Evolutionary conservation across 1,140 invertebrate species (phyloP), one percentile per base, ranked within the genome.

Genomic region (Anagrus nilaparvatae): DNA sequence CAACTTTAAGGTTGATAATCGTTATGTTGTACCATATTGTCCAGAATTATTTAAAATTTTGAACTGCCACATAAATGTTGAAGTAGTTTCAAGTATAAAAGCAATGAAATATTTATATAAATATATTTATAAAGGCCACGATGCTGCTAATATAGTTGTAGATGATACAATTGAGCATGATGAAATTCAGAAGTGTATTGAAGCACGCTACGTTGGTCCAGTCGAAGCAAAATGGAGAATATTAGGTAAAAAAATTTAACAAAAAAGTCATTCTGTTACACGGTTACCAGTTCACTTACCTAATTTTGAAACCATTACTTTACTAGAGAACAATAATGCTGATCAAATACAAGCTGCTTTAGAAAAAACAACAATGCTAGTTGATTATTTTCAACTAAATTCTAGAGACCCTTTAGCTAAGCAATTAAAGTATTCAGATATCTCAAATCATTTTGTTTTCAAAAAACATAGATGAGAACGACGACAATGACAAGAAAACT

Each of bases 401-500:
- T n/a, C n/a, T n/a, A n/a, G n/a, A n/a, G n/a, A n/a, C n/a, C n/a
- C n/a, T n/a, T 18, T 35, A 19, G 12, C n/a, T 7, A 35, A 35
- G 33, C 23, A 20, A 12, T 25, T 7, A 25, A 7, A 6, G 12
- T 7, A 7, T 6, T 6, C 12, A 25, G 12, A 25, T 25, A 25
- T 25, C 24, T 25, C 24, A 56, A 60, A 53, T 44, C 56, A 9
- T 66, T 45, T 40, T 50, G 51, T 49, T 40, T 65, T n/a, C n/a
- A n/a, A n/a, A n/a, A n/a, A n/a, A n/a, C n/a, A n/a, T n/a, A n/a
- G n/a, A n/a, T n/a, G n/a, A n/a, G n/a, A n/a, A n/a, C n/a, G n/a
- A n/a, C n/a, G n/a, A n/a, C n/a, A 38, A 38, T 12, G 4, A 13
- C 6, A 38, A 23, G 10, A n/a, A 3, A 28, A 39, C 5, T 5